phyloP scores from a whole-genome alignment of 2,888 invertebrate genomes.

The Aporophyla lueneburgensis region DNA sequence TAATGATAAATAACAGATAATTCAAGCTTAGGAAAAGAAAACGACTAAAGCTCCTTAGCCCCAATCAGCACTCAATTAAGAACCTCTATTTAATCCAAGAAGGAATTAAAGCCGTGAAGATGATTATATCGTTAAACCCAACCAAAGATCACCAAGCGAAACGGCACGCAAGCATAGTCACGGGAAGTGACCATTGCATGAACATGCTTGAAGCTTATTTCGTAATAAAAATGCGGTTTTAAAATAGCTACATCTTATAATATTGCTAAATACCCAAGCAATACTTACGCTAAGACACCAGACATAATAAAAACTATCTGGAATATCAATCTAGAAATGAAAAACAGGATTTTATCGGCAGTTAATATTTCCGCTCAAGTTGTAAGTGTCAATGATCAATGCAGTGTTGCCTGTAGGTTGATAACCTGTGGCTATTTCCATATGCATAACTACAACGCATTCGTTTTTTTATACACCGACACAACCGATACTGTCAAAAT shows the following conservation, averaged over 20 bases:
- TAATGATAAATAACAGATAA: not conserved
- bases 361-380: conserved; percentile 36
- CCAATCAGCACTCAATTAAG: conserved; percentile 35
- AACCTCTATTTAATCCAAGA: conserved; percentile 32
- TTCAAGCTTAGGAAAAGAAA: not conserved
- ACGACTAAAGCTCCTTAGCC: not conserved
- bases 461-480: not conserved
- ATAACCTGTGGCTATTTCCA: conserved; percentile 37
- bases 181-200: conserved; percentile 49
- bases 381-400: conserved; percentile 42
- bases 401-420: conserved; percentile 37
- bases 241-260: conserved; percentile 8
- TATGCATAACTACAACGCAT: conserved; percentile 15
- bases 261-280: not conserved
- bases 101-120: conserved; percentile 53
- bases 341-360: conserved; percentile 40
- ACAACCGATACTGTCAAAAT: not conserved
- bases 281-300: not conserved
- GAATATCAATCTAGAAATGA: conserved; percentile 11
- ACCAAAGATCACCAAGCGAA: conserved; percentile 50
- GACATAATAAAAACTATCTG: conserved; percentile 26
- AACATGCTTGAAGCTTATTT: conserved; percentile 24
- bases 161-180: conserved; percentile 58
- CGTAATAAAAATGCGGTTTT: conserved; percentile 19
- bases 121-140: conserved; percentile 42